phyloP scores from a whole-genome alignment of 2,113 vertebrate species.

The Miniopterus natalensis region DNA sequence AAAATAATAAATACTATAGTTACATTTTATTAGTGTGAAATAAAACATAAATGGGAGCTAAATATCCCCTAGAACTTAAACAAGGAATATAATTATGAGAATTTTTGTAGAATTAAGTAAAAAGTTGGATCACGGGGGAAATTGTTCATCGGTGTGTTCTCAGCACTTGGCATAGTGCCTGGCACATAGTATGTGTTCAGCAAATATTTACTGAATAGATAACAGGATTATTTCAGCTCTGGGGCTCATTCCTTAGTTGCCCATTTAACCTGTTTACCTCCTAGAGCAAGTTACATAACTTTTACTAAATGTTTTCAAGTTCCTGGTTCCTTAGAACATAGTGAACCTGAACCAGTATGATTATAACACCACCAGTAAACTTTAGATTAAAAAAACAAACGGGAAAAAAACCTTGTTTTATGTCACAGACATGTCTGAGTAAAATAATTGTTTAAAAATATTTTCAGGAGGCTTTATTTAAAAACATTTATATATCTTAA shows the following conservation, averaged over 20 bases:
- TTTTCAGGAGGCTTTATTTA: slow-evolving; percentile 48
- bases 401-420: not conserved
- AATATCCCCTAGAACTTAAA: not conserved
- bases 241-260: slow-evolving; percentile 4
- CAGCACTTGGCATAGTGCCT: not conserved
- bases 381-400: slow-evolving; percentile 2
- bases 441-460: slow-evolving; percentile 46
- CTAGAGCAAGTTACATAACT: slow-evolving; percentile 42
- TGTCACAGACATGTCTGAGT: not conserved
- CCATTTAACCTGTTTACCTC: slow-evolving; percentile 49
- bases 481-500: slow-evolving; percentile 20
- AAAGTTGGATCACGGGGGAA: not conserved
- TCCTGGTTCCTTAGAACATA: slow-evolving; percentile 15
- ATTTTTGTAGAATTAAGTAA: slow-evolving; percentile 53
- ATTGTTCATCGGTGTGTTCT: not conserved
- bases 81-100: slow-evolving; percentile 4
- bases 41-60: slow-evolving; percentile 40
- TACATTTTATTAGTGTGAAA: not conserved
- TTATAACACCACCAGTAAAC: slow-evolving; percentile 46
- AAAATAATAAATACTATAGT: slow-evolving; percentile 35
- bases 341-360: not conserved
- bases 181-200: not conserved
- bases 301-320: slow-evolving; percentile 21
- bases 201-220: slow-evolving; percentile 31
- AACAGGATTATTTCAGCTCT: slow-evolving; percentile 35